Evolutionary conservation across 1,140 invertebrate genomes (phyloP), one percentile per base, ranked within the genome.

Genomic region (Drosophila miranda): DNA sequence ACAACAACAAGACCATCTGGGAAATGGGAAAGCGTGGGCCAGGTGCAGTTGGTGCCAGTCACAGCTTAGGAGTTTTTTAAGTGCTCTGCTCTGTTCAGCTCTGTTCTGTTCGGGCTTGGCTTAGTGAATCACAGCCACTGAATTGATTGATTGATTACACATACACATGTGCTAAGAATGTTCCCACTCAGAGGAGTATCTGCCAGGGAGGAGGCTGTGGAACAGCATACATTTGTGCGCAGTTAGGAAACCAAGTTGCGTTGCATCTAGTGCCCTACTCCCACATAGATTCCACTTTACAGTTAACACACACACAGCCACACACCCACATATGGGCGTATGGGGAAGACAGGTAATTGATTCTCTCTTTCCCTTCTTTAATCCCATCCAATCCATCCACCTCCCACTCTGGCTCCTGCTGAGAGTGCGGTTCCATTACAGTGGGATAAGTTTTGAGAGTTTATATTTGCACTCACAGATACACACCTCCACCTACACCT

Each of bases 221-320:
- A 34, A 49, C 62, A 68, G 64, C 64, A 68, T 67, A 68, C 64
- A 67, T 68, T 67, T 67, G 62, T 68, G 64, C 64, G 64, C 64
- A 67, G 64, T 67, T 49, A 30, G 2, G 50, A 68, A 38, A 38
- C 34, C 19, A 19, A 38, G 34, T 16, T 43, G 43, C 26, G 43
- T 56, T 54, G 62, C 44, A 68, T 50, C 26, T 42, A 67, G 34
- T 14, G 16, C 48, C 53, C 64, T 48, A 63, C 57, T 34, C 50
- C 34, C 26, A 26, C 14, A 19, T 13, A 2, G 67, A 55, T 55
- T 48, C 23, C 50, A 55, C 55, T 68, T 68, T 68, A 66, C 64
- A 68, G 66, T 68, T 68, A 43, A 41, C 62, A 68, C 42, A 38
- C 34, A 53, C 38, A 67, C 50, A 67, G 6, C 46, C 41, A 59